Base-by-base conservation (phyloP, 2,888 invertebrate genomes). In the Chloroclystis v-ata region DNA sequence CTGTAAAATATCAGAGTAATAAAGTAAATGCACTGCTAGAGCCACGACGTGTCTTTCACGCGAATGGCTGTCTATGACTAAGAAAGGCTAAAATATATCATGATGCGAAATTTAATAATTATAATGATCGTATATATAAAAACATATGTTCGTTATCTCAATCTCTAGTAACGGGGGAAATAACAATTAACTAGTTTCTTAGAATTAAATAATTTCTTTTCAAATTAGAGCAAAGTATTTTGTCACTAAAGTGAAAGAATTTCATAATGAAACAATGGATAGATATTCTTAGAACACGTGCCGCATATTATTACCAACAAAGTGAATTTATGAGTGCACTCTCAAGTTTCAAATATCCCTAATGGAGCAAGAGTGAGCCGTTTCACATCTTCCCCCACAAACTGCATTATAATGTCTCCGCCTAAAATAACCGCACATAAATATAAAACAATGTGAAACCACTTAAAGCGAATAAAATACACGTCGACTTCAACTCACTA, bases 381-480 rank as follows among this genome's bases (percentile, higher is more conserved):
- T 82, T 79, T 78, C 75, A 82, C 83, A 78, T 84, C 78, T 84
- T 79, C 86, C 87, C 87, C 85, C 82, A 83, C 86, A 83, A 85
- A 83, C 84, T 82, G 83, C 83, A 82, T 85, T 84, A 87, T 86
- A 84, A 87, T 82, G 87, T 83, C 78, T 75, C 74, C 68, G 77
- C 79, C 84, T 71, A 85, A 87, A 87, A 87, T 87, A 87, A 82
- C 83, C 81, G 73, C 83, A 85, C 86, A 87, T 87, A 86, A 87
- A 87, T 86, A 86, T 82, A 85, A 87, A 86, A 85, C 85, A 87
- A 87, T 86, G 87, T 87, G 85, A 86, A 85, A 86, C 87, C 87
- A 87, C 87, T 87, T 87, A 87, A 85, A 87, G 86, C 84, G 86
- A 86, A 87, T 87, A 87, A 87, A 87, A 86, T 85, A 85, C 85